These are phyloP conservation scores for Tenodera sinensis DNA, from an alignment of 2,888 invertebrate species.

Conservation along the genomic window DNA sequence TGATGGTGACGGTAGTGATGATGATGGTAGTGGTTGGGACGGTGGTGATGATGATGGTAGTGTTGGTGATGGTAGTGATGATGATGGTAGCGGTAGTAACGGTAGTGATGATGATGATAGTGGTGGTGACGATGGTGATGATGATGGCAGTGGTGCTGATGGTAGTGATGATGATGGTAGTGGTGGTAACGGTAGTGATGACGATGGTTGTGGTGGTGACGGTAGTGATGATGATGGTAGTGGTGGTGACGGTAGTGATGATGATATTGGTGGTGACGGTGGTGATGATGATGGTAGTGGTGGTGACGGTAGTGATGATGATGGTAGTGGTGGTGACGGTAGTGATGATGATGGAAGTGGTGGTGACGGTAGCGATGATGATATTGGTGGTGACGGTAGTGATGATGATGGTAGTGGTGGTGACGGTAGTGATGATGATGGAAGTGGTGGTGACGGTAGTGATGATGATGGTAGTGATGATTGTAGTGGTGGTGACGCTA, in stretches of 20 bases:
- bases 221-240: neutral
- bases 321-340: neutral
- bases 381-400: too few species aligned
- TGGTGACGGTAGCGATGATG: neutral
- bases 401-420: neutral
- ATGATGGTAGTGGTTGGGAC: neutral
- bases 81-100: neutral
- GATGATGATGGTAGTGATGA: neutral
- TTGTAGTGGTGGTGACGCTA: neutral
- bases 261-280: too few species aligned
- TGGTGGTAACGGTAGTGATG: too few species aligned
- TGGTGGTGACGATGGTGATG: neutral
- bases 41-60: too few species aligned
- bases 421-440: neutral
- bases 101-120: too few species aligned
- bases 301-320: neutral
- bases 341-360: neutral
- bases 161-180: neutral
- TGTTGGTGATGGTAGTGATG: neutral
- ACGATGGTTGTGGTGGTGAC: too few species aligned
- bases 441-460: neutral
- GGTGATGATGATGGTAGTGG: neutral
- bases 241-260: neutral
- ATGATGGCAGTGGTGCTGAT: neutral
- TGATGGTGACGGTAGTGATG: neutral